A percentile compares a stretch with the other conserved stretches of the same genome.
Conservation (phyloP, 2,888 invertebrate genomes). For the Blastobasis adustella region DNA sequence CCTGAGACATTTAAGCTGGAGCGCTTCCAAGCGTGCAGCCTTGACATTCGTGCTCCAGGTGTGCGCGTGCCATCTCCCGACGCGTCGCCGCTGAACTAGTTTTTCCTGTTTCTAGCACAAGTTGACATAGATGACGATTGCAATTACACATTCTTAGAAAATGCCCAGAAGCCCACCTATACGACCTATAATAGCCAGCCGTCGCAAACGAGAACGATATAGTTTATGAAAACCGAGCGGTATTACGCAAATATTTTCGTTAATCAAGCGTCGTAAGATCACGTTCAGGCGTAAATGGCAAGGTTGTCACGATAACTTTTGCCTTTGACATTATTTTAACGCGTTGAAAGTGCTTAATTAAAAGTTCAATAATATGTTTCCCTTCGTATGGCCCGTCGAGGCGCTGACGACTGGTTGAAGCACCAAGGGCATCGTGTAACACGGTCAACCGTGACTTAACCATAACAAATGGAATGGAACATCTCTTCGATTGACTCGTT, state of each 20-base stretch:
- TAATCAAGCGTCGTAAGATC: slow-evolving; percentile 9
- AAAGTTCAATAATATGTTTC: too few species aligned
- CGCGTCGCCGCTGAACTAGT: slow-evolving; percentile 29
- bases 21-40: slow-evolving; percentile 60
- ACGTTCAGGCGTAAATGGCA: slow-evolving; percentile 10
- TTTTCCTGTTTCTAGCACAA: slow-evolving; percentile 34
- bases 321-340: not conserved
- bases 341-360: not conserved
- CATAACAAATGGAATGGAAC: slow-evolving; percentile 32
- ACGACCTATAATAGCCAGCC: not conserved
- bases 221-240: not conserved
- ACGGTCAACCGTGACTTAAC: slow-evolving; percentile 24
- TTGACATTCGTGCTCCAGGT: slow-evolving; percentile 69
- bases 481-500: slow-evolving; percentile 21
- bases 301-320: not conserved
- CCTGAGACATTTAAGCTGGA: slow-evolving; percentile 44
- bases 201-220: not conserved
- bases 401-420: slow-evolving; percentile 2
- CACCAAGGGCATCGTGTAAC: slow-evolving; percentile 37
- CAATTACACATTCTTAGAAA: slow-evolving; percentile 6
- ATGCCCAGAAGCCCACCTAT: slow-evolving; percentile 14
- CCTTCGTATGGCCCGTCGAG: too few species aligned
- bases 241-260: slow-evolving; percentile 11
- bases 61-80: slow-evolving; percentile 41
- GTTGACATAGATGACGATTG: slow-evolving; percentile 19